phyloP scores from a whole-genome alignment of 2,888 invertebrate species.

The Agrochola lota region DNA sequence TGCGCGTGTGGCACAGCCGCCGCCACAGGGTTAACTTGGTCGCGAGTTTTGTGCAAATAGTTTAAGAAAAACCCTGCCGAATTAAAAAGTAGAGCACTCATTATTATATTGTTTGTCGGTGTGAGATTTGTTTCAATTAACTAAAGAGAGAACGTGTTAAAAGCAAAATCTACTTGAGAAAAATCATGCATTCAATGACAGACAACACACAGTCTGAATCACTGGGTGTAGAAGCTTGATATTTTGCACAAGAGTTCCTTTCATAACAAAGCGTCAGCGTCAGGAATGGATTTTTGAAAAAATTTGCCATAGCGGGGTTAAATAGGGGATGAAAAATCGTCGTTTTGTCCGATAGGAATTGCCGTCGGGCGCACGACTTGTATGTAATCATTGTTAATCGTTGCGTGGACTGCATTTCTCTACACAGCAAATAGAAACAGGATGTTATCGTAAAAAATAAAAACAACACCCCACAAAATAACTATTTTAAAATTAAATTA shows the following conservation, averaged over 20 bases:
- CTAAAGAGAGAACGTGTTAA: neutral
- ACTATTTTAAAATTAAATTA: neutral
- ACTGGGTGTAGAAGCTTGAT: neutral
- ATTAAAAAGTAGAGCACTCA: neutral
- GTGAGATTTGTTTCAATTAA: neutral
- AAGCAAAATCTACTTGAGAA: neutral
- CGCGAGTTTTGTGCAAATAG: neutral
- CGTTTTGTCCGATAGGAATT: neutral
- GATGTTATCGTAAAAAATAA: conserved; percentile 1
- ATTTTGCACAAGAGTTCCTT: no score
- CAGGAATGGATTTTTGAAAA: no score
- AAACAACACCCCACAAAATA: neutral
- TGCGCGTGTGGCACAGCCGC: conserved; percentile 54
- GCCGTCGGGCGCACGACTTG: no score
- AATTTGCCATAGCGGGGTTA: no score
- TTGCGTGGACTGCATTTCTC: neutral
- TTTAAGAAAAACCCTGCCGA: neutral
- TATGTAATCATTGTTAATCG: neutral
- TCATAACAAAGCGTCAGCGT: no score
- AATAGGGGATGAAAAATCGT: no score
- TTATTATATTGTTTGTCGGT: neutral
- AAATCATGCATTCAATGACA: neutral
- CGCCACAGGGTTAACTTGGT: conserved; percentile 34
- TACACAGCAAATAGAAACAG: neutral
- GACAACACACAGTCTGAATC: neutral